A percentile compares a stretch with the other conserved stretches of the same genome.
These are phyloP conservation scores for Phymanthus crucifer DNA, from an alignment of 92 coral and sea anemone species.

Conservation along the genomic window DNA sequence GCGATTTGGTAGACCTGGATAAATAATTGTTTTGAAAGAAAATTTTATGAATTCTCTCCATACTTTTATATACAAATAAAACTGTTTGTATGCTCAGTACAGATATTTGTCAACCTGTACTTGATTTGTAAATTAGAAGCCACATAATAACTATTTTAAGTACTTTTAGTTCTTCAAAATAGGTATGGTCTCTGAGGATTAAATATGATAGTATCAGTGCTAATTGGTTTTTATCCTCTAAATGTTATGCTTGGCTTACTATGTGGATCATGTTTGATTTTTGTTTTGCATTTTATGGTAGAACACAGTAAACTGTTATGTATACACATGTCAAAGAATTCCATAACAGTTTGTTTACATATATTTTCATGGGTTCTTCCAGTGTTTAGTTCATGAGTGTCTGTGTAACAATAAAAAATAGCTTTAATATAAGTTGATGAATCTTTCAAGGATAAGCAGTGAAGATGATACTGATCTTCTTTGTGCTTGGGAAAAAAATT, in stretches of 20 bases:
- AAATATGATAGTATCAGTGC: neutral
- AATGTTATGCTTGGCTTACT: neutral
- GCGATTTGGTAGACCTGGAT: neutral
- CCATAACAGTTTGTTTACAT: neutral
- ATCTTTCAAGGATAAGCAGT: neutral
- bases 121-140: neutral
- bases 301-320: neutral
- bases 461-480: neutral
- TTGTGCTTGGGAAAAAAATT: too few species aligned
- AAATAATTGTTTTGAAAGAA: neutral
- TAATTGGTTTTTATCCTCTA: neutral
- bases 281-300: neutral
- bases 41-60: neutral
- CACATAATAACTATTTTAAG: neutral
- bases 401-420: neutral
- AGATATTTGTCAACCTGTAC: neutral
- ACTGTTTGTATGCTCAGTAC: neutral
- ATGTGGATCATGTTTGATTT: neutral
- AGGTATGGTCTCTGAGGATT: neutral
- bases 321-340: neutral
- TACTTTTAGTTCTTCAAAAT: neutral
- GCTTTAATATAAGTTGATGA: neutral
- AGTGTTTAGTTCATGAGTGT: too few species aligned
- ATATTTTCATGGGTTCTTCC: neutral
- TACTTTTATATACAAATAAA: neutral